These are phyloP conservation scores for Crocuta crocuta DNA, from an alignment of 2,113 vertebrate genomes.

Conservation along the genomic window DNA sequence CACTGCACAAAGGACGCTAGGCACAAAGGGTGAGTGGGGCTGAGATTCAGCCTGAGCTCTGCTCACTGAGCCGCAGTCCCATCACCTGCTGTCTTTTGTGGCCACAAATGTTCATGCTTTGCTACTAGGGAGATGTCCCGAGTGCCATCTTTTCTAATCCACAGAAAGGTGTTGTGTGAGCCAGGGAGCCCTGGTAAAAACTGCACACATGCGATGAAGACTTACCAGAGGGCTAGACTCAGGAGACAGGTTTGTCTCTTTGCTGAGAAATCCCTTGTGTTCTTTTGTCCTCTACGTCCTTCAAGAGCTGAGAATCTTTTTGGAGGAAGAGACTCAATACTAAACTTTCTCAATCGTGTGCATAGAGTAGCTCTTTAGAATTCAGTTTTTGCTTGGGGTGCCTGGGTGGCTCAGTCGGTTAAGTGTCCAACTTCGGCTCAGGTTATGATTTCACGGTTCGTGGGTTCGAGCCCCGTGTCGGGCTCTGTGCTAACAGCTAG, in stretches of 20 bases:
- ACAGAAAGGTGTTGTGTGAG: neutral
- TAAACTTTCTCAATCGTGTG: neutral
- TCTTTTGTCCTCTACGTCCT: neutral
- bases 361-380: neutral
- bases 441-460: too few species aligned
- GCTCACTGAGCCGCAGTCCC: neutral
- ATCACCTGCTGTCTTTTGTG: neutral
- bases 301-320: neutral
- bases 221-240: neutral
- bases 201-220: neutral
- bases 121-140: neutral
- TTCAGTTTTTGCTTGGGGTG: neutral
- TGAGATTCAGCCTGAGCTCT: neutral
- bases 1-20: neutral
- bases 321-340: neutral
- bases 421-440: too few species aligned
- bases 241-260: neutral
- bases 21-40: neutral
- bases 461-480: too few species aligned
- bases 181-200: neutral
- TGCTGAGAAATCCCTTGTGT: neutral
- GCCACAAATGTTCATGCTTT: neutral
- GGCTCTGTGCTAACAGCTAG: too few species aligned
- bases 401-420: too few species aligned
- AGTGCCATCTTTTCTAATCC: neutral